phyloP scores from a whole-genome alignment of 2,113 vertebrate species.

The Callocephalon fimbriatum region DNA sequence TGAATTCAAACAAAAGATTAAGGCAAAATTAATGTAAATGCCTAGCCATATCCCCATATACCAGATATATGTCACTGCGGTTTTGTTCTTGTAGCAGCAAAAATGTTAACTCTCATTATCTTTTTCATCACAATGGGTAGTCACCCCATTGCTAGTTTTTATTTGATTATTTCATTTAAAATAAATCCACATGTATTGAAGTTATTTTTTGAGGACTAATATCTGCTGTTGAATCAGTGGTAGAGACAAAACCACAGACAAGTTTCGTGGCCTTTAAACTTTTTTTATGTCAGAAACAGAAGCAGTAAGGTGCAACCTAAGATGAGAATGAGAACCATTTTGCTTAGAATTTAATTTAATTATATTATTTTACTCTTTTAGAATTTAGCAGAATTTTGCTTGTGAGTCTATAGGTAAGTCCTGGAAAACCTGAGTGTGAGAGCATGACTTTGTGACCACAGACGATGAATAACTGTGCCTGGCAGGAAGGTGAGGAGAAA shows the following conservation, averaged over 20 bases:
- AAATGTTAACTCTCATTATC: background rate
- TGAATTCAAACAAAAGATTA: background rate
- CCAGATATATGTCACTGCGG: background rate
- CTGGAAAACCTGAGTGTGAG: background rate
- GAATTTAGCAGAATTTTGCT: background rate
- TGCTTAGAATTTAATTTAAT: background rate
- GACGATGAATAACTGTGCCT: accelerated
- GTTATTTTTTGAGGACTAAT: background rate
- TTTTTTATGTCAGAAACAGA: background rate
- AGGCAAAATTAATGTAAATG: background rate
- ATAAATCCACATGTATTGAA: background rate
- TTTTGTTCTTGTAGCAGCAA: background rate
- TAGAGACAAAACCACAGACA: background rate
- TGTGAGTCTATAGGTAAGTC: background rate
- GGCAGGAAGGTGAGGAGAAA: accelerated
- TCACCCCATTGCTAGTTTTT: background rate
- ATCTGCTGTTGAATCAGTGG: background rate
- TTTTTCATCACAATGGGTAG: background rate
- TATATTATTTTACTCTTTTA: background rate
- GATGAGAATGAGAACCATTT: background rate
- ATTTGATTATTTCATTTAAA: background rate
- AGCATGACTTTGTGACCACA: accelerated
- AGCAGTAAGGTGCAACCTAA: background rate
- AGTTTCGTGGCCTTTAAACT: background rate
- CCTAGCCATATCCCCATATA: background rate